Percentiles rank a stretch among this genome's conserved stretches.
These are phyloP conservation scores for Cylindroiulus punctatus DNA, from an alignment of 2,888 invertebrate genomes.

Conservation along the genomic window DNA sequence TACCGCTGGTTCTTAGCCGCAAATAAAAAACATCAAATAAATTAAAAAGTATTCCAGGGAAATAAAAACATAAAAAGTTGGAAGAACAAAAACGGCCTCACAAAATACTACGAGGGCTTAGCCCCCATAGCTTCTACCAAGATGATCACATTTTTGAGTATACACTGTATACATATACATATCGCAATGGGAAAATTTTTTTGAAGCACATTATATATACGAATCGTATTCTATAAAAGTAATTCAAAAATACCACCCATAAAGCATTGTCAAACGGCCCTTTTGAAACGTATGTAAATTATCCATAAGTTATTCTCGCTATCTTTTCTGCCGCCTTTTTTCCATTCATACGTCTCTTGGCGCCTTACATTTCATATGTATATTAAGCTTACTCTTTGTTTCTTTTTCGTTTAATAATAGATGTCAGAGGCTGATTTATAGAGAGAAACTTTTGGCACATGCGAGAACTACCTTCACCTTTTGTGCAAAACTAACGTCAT, in stretches of 20 bases:
- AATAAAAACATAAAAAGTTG: not conserved
- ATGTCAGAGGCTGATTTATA: constrained; percentile 43
- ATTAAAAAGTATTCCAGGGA: not conserved
- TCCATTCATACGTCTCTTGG: constrained; percentile 24
- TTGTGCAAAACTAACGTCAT: constrained; percentile 34
- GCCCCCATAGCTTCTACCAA: too few species aligned
- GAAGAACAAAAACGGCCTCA: too few species aligned
- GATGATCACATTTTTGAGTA: too few species aligned
- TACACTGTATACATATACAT: too few species aligned
- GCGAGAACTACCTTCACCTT: not conserved
- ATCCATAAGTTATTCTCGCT: constrained; percentile 1
- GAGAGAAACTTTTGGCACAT: not conserved
- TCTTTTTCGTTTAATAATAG: constrained; percentile 37
- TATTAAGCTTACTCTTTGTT: constrained; percentile 33
- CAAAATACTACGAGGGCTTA: too few species aligned
- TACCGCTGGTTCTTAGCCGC: not conserved
- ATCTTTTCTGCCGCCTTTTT: not conserved
- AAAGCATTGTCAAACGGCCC: not conserved
- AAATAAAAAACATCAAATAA: not conserved
- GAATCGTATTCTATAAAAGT: too few species aligned
- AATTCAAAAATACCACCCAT: not conserved
- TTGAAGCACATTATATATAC: not conserved
- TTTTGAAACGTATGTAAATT: not conserved
- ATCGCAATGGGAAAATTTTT: not conserved
- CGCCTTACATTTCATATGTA: constrained; percentile 34